phyloP scores from a whole-genome alignment of 1,140 invertebrate genomes.

The Pachypsylla venusta region DNA sequence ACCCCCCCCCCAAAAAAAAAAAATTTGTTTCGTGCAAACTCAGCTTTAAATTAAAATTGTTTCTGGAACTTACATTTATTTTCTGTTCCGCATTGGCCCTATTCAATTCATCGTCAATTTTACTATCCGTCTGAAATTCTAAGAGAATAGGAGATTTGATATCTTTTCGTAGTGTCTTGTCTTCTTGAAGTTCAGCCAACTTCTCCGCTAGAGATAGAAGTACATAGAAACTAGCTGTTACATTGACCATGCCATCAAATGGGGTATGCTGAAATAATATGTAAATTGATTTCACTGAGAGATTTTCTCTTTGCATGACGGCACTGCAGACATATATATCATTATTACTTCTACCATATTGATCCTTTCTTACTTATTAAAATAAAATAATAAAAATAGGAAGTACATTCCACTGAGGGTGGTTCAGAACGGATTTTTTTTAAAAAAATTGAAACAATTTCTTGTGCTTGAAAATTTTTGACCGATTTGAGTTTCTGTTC shows the following conservation, averaged over 20 bases:
- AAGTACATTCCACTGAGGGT: no score
- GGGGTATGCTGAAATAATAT: conserved; percentile 33
- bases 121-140: conserved; percentile 21
- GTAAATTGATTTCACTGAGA: conserved; percentile 7
- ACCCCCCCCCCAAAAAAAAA: no score
- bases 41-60: no score
- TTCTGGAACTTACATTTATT: conserved; percentile 8
- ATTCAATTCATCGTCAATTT: conserved; percentile 15
- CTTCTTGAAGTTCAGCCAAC: conserved; percentile 28
- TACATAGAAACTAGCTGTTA: conserved; percentile 30
- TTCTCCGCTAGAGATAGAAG: conserved; percentile 23
- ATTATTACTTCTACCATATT: no score
- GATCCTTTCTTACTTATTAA: no score
- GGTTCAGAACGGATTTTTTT: no score
- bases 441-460: no score
- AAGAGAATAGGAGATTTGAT: conserved; percentile 15
- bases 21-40: no score
- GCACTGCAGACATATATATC: no score
- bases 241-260: conserved; percentile 39
- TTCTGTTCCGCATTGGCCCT: conserved; percentile 3
- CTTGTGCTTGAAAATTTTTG: no score
- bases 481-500: no score
- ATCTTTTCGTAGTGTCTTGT: conserved; percentile 25
- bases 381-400: no score
- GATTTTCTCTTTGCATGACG: neutral